A percentile compares a stretch with the other conserved stretches of the same genome.
phyloP scores from a whole-genome alignment of 2,797 vertebrate genomes.

The Ceryle rudis region DNA sequence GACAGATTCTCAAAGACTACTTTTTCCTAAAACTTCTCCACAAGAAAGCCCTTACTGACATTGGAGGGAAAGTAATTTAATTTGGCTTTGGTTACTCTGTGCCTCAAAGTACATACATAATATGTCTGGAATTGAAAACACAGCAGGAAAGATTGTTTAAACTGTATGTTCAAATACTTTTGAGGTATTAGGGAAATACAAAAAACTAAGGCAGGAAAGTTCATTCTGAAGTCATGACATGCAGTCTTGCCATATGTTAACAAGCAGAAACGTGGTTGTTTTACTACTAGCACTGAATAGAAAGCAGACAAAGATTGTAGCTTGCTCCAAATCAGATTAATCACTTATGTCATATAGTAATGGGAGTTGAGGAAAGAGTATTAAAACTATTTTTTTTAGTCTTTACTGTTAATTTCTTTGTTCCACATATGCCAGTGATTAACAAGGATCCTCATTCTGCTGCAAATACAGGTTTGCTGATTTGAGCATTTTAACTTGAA shows the following conservation, averaged over 20 bases:
- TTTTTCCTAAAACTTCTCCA: neutral
- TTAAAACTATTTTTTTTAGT: neutral
- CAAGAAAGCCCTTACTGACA: neutral
- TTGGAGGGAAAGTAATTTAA: neutral
- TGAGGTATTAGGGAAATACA: neutral
- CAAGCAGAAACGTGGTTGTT: neutral
- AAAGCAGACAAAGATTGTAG: neutral
- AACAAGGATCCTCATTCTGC: neutral
- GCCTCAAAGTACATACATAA: neutral
- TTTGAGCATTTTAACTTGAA: neutral
- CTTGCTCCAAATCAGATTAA: neutral
- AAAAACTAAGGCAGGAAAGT: neutral
- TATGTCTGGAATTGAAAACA: neutral
- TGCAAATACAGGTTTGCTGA: neutral
- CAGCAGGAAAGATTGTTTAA: neutral
- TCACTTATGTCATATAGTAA: neutral
- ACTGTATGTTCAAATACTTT: neutral
- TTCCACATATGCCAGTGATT: neutral
- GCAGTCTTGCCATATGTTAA: neutral
- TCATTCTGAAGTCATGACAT: neutral
- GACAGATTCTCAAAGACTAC: neutral
- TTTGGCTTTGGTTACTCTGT: neutral
- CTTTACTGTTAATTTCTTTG: neutral
- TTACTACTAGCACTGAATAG: neutral
- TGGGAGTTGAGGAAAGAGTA: neutral